phyloP scores from a whole-genome alignment of 2,113 vertebrate genomes.

The Anguilla japonica region DNA sequence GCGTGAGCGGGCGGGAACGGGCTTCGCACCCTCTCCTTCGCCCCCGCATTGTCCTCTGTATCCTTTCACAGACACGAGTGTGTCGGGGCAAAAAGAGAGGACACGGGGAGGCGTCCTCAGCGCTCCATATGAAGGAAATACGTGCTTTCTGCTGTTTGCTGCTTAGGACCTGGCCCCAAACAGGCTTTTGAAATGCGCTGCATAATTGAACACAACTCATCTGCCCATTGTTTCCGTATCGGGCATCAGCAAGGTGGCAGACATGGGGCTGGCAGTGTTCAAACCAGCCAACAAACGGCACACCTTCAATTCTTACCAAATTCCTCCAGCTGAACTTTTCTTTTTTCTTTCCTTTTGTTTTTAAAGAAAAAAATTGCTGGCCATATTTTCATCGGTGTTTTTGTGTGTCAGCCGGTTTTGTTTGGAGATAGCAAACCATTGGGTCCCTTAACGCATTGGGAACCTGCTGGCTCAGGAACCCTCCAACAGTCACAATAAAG shows the following conservation, averaged over 20 bases:
- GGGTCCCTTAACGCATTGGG: too few relatives aligned
- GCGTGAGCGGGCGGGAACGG: background rate
- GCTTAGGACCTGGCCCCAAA: background rate
- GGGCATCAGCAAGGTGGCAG: background rate
- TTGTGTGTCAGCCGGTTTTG: background rate
- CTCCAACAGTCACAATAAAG: too few relatives aligned
- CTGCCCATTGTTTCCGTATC: too few relatives aligned
- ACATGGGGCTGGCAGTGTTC: too few relatives aligned
- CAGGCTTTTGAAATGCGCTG: background rate
- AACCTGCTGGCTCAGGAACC: too few relatives aligned
- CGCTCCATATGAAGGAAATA: background rate
- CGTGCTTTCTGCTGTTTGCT: background rate
- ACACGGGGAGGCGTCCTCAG: background rate
- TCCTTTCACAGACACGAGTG: background rate
- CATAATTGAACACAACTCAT: background rate
- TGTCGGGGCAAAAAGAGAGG: background rate
- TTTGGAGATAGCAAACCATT: too few relatives aligned
- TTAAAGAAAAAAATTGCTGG: background rate
- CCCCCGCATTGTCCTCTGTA: background rate
- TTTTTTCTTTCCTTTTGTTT: too few relatives aligned
- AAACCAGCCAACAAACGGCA: too few relatives aligned
- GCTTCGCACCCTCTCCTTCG: background rate
- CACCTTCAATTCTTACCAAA: background rate
- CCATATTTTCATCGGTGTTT: background rate
- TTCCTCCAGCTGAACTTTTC: background rate